These are phyloP conservation scores for Buathra laborator DNA, from an alignment of 2,888 invertebrate species.

Conservation along the genomic window DNA sequence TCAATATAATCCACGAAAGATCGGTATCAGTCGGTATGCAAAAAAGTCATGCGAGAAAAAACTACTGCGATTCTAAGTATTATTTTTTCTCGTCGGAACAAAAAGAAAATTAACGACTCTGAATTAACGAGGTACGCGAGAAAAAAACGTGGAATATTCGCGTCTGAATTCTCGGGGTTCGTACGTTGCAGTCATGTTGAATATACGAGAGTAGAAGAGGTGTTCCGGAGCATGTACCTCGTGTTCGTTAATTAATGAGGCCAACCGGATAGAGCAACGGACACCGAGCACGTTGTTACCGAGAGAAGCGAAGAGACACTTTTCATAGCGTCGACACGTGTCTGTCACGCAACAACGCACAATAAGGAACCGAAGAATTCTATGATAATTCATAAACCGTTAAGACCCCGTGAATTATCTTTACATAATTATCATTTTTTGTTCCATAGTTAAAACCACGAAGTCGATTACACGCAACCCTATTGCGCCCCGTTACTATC, in stretches of 20 bases:
- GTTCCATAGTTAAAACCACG: neutral
- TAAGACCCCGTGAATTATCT: neutral
- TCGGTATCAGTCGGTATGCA: neutral
- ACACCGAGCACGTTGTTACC: constrained; percentile 44
- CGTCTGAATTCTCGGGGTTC: neutral
- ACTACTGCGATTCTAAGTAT: neutral
- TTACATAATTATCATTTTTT: neutral
- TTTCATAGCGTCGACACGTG: constrained; percentile 14
- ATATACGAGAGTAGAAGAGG: neutral
- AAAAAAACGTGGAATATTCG: neutral
- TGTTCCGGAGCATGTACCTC: constrained; percentile 17
- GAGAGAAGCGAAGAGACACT: constrained; percentile 13
- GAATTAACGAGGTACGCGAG: neutral
- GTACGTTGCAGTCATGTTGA: neutral
- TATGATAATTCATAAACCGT: neutral
- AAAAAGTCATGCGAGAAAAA: neutral
- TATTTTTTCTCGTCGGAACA: neutral
- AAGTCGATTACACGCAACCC: neutral
- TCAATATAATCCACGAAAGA: neutral
- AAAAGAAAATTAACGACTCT: neutral
- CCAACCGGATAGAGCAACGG: constrained; percentile 49
- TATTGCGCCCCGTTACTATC: neutral
- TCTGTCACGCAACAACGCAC: neutral
- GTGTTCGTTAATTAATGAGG: constrained; percentile 61
- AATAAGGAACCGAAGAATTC: neutral